phyloP scores from a whole-genome alignment of 2,888 invertebrate genomes.

The Crocallis elinguaria region DNA sequence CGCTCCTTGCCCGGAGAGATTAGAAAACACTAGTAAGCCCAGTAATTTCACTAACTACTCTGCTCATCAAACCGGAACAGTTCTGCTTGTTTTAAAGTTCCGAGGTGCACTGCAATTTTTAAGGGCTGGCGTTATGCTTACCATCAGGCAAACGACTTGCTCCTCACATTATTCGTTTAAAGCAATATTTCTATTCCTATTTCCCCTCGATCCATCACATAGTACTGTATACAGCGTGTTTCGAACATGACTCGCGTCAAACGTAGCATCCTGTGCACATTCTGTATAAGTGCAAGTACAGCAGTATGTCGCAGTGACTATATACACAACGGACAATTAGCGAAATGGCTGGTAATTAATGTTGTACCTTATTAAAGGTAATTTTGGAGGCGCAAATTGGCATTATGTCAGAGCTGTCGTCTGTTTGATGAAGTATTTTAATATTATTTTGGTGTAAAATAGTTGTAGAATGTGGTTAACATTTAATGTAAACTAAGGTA shows the following conservation, averaged over 20 bases:
- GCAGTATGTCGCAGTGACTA: constrained; percentile 41
- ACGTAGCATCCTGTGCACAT: constrained; percentile 40
- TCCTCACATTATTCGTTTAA: too few species aligned
- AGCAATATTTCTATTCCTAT: neutral
- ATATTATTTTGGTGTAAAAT: too few species aligned
- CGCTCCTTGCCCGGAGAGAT: too few species aligned
- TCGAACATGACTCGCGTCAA: constrained; percentile 30
- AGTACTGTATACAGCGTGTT: neutral
- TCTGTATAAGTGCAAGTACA: constrained; percentile 29
- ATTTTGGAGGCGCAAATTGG: neutral
- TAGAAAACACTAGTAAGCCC: too few species aligned
- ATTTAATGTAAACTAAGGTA: too few species aligned
- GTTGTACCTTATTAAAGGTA: neutral
- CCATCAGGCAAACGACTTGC: too few species aligned
- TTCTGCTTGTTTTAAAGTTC: too few species aligned
- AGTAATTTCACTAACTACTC: too few species aligned
- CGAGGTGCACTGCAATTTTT: too few species aligned
- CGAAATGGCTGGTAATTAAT: constrained; percentile 27
- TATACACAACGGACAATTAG: constrained; percentile 28
- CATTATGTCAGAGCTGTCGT: neutral
- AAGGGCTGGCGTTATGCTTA: too few species aligned
- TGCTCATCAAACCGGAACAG: too few species aligned
- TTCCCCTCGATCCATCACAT: neutral
- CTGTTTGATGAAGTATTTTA: neutral
- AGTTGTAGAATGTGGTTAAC: too few species aligned